Evolutionary conservation across 2,888 invertebrate genomes (phyloP), one percentile per base, ranked within the genome.

Genomic region (Sminthurides aquaticus): DNA sequence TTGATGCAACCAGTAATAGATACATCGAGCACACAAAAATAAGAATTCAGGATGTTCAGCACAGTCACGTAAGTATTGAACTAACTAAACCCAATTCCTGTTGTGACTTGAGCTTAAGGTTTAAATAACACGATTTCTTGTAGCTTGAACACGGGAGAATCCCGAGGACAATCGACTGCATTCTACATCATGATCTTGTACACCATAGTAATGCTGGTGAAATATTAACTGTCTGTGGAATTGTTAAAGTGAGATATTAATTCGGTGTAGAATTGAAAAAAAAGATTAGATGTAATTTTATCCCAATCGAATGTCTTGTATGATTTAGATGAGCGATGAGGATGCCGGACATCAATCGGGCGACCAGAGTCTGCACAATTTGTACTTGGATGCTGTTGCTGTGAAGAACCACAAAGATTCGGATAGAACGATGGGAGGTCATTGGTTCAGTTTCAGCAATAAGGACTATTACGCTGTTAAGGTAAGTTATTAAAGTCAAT

Each of bases 121-220:
- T n/a, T n/a, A n/a, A n/a, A n/a, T n/a, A n/a, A n/a, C n/a, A n/a
- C n/a, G n/a, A n/a, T n/a, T n/a, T 54, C 11, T 55, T 63, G 1
- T 43, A 72, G 71, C 48, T 65, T 26, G 81, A 78, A 66, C 85
- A 85, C 67, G 88, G 88, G 26, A 82, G 87, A 56, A 84, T 89
- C 73, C 90, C 91, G 1, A 82, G 88, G 69, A 87, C 86, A 71
- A 82, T 96, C 28, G 93, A 95, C 77, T 88, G 94, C 77, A 91
- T 94, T 78, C 80, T 96, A 5, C 85, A 86, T 61, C 85, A 87
- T 67, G 92, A 93, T 79, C 81, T 95, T 55, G 91, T 92, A 1
- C 88, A 90, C 71, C 82, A 84, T 26, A 90, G 92, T 70, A 85
- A 87, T 71, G 91, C 94, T 15, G 96, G 96, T 1, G 93, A 95